Evolutionary conservation across 1,140 invertebrate species (phyloP).

Genomic region (Pollicipes pollicipes): DNA sequence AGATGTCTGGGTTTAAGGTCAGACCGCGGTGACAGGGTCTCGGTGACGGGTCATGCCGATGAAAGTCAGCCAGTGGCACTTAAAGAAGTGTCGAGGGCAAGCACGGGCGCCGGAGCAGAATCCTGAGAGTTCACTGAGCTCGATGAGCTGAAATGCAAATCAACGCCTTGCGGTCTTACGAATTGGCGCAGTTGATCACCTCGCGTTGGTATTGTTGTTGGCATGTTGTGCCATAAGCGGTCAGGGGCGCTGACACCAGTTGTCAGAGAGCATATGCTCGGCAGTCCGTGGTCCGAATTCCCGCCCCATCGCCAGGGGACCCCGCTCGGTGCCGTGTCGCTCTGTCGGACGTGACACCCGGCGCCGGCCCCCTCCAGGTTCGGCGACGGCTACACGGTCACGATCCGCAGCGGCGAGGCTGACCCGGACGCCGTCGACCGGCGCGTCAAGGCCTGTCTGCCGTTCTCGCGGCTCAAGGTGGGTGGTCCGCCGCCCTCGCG

Average conservation of each 20-base stretch:
- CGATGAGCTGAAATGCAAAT: too few relatives aligned
- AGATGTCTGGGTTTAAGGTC: neutral
- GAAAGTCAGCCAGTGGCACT: neutral
- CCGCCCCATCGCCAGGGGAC: neutral
- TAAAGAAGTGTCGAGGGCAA: neutral
- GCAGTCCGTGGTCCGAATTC: slow-evolving; percentile 9
- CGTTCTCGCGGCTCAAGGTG: too few relatives aligned
- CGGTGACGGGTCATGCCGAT: neutral
- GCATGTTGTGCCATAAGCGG: neutral
- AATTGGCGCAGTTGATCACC: slow-evolving; percentile 11
- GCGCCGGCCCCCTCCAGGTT: too few relatives aligned
- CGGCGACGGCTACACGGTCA: neutral
- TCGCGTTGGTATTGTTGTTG: slow-evolving; percentile 7
- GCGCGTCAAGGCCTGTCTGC: too few relatives aligned
- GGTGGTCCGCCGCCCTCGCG: too few relatives aligned
- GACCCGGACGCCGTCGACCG: too few relatives aligned
- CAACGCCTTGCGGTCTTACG: too few relatives aligned
- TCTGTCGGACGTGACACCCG: too few relatives aligned
- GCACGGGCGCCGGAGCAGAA: slow-evolving; percentile 8
- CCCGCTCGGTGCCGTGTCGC: neutral
- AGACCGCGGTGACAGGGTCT: neutral
- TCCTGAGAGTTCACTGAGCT: slow-evolving; percentile 10
- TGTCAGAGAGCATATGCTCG: slow-evolving; percentile 8
- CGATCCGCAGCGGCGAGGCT: neutral
- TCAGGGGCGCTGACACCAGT: neutral